Conservation (phyloP, 2,888 invertebrate species). For the Ctena decussata region DNA sequence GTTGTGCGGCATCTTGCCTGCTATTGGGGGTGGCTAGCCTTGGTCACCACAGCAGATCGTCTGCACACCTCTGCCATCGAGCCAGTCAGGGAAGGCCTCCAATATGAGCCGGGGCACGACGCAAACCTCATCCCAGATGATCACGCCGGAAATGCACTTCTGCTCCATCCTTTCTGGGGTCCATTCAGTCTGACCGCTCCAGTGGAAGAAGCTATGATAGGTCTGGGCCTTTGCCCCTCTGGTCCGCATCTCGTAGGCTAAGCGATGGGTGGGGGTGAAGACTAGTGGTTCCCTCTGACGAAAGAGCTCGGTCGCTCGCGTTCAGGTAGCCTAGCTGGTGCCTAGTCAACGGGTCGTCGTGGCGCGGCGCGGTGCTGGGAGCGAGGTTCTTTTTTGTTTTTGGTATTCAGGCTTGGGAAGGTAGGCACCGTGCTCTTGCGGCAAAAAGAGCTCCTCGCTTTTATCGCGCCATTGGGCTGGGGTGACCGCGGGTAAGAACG, state of each 20-base stretch:
- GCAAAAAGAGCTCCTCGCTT: neutral
- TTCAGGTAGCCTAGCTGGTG: neutral
- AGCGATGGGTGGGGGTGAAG: conserved; percentile 3
- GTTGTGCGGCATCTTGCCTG: neutral
- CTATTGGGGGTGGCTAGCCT: neutral
- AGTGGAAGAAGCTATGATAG: neutral
- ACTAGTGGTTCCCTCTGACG: neutral
- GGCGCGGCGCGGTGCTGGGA: neutral
- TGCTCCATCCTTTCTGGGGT: neutral
- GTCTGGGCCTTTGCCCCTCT: neutral
- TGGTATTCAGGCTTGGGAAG: neutral
- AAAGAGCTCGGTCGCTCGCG: neutral
- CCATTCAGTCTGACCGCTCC: neutral
- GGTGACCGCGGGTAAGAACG: neutral
- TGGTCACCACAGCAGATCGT: conserved; percentile 7
- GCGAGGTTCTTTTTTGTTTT: neutral
- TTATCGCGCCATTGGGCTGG: neutral
- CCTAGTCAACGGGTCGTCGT: neutral
- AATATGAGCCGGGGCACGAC: neutral
- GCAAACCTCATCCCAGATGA: conserved; percentile 13
- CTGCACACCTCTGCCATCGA: neutral
- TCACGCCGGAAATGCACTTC: neutral
- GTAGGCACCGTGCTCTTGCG: too few relatives aligned
- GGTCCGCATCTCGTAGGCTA: neutral
- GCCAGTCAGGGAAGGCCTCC: neutral